These are phyloP conservation scores for Alces alces DNA, from an alignment of 2,113 vertebrate species.

Conservation along the genomic window DNA sequence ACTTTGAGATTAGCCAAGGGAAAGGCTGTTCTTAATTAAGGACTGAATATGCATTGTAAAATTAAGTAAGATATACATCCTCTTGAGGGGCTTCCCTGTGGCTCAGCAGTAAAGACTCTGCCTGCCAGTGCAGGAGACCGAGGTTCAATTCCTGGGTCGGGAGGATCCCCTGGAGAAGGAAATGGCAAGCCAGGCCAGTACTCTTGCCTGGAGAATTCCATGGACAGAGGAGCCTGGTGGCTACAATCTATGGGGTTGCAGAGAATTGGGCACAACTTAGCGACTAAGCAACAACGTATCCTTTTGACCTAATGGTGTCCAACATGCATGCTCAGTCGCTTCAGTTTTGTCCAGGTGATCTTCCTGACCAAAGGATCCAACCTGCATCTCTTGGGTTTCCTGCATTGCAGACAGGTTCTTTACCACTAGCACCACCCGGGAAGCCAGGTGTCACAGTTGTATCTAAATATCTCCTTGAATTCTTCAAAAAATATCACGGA, in stretches of 20 bases:
- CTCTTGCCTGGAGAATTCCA: background rate
- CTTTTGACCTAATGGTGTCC: background rate
- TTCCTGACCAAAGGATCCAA: background rate
- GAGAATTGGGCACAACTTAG: background rate
- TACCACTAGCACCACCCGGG: background rate
- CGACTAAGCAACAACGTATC: background rate
- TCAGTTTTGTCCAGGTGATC: background rate
- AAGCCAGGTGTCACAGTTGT: background rate
- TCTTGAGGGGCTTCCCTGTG: background rate
- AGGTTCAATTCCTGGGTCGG: background rate
- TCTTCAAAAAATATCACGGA: background rate
- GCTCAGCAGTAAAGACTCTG: background rate
- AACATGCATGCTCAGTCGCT: background rate
- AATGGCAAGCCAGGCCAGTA: background rate
- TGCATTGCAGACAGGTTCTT: background rate
- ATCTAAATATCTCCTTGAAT: background rate
- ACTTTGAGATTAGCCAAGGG: background rate
- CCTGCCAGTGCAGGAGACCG: background rate
- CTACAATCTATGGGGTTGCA: background rate
- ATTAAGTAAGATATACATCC: background rate
- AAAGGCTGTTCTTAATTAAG: background rate
- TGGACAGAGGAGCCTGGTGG: background rate
- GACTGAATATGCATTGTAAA: background rate
- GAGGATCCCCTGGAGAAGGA: background rate
- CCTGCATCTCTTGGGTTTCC: background rate